Conservation (phyloP, 2,113 vertebrate genomes). For the Neotoma lepida region DNA sequence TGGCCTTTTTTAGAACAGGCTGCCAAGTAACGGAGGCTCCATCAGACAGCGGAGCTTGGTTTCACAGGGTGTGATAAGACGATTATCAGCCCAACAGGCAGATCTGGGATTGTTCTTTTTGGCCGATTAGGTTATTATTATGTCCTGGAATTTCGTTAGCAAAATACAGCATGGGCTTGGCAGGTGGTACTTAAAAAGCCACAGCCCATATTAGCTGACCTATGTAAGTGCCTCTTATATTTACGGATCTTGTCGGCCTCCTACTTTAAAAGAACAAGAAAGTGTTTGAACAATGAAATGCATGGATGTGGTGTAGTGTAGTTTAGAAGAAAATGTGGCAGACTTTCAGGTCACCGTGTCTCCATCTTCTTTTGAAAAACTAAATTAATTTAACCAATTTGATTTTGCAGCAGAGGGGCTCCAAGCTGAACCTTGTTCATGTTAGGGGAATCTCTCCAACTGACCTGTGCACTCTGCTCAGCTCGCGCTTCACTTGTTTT, state of each 20-base stretch:
- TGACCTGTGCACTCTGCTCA: neutral
- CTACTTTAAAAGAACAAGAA: conserved; percentile 54
- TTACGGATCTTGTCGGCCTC: conserved; percentile 52
- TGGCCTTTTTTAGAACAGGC: conserved; percentile 87
- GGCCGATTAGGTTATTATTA: conserved; percentile 90
- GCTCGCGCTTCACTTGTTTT: neutral
- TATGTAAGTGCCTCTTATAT: conserved; percentile 75
- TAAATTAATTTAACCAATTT: neutral
- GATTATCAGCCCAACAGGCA: conserved; percentile 87
- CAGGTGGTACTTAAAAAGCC: conserved; percentile 80
- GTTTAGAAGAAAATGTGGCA: neutral
- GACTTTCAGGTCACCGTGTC: conserved; percentile 57
- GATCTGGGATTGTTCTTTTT: conserved; percentile 87
- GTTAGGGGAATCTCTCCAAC: accelerated
- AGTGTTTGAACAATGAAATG: neutral
- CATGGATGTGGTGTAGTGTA: neutral
- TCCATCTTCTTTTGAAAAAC: neutral
- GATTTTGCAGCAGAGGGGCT: neutral
- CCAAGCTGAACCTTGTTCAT: neutral
- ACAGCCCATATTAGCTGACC: conserved; percentile 81
- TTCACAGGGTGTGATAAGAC: conserved; percentile 89
- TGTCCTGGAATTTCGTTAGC: conserved; percentile 86
- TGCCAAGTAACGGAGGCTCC: conserved; percentile 85
- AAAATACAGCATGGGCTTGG: conserved; percentile 82
- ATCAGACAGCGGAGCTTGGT: conserved; percentile 88